Evolutionary conservation across 2,797 vertebrate genomes (phyloP).

Genomic region (Nasua narica): DNA sequence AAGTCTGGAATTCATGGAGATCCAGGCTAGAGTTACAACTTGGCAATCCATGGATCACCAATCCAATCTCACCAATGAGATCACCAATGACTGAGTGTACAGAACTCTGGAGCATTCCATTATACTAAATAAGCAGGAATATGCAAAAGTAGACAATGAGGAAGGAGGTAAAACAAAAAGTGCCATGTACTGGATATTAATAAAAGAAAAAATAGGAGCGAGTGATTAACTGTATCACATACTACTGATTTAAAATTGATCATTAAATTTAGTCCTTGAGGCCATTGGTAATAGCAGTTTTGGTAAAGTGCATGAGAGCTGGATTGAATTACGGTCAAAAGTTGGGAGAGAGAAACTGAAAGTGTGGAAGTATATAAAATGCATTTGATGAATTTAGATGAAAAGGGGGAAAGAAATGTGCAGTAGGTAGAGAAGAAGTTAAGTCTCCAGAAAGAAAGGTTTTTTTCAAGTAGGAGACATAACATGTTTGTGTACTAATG

Average conservation of each 20-base stretch:
- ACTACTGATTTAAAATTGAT: neutral
- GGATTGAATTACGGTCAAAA: neutral
- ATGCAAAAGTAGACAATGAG: neutral
- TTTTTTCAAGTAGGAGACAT: neutral
- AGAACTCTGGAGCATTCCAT: neutral
- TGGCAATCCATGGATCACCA: too few species aligned
- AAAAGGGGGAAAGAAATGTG: neutral
- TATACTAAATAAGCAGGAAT: neutral
- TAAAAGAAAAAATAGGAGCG: too few species aligned
- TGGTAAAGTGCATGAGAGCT: neutral
- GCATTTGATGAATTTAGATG: neutral
- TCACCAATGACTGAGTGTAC: neutral
- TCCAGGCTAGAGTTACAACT: neutral
- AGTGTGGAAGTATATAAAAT: neutral
- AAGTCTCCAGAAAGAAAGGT: neutral
- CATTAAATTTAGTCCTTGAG: neutral
- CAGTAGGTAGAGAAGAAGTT: neutral
- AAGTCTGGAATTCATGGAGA: neutral
- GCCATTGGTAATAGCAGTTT: neutral
- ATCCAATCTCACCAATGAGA: too few species aligned
- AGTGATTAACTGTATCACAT: neutral
- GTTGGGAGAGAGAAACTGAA: neutral
- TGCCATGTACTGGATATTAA: neutral
- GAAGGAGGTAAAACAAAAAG: neutral
- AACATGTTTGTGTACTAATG: neutral